Conservation (phyloP, 1,140 invertebrate species). For the Reticulitermes speratus region DNA sequence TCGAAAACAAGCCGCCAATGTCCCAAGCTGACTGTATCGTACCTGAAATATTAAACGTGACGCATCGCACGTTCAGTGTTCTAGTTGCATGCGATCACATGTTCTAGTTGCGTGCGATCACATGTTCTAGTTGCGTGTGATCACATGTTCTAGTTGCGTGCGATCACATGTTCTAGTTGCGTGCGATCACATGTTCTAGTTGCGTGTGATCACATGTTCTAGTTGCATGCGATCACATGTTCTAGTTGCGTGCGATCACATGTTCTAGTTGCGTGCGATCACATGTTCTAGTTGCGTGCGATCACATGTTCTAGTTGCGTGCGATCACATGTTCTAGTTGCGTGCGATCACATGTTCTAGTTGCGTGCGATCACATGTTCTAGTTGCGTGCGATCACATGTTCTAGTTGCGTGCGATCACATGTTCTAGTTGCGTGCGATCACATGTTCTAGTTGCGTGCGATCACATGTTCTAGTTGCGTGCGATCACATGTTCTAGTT, state of each 20-base stretch:
- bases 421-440: not conserved
- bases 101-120: not conserved
- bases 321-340: not conserved
- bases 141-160: not conserved
- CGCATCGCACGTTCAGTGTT: not conserved
- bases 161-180: not conserved
- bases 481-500: too few relatives aligned
- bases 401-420: not conserved
- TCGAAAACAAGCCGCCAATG: conserved; percentile 4
- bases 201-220: not conserved
- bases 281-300: not conserved
- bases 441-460: not conserved
- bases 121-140: not conserved
- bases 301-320: not conserved
- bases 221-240: not conserved
- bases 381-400: not conserved
- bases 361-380: not conserved
- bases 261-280: not conserved
- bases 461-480: not conserved
- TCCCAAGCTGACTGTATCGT: conserved; percentile 23
- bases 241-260: not conserved
- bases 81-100: not conserved
- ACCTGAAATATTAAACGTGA: not conserved
- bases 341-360: too few relatives aligned
- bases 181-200: too few relatives aligned